phyloP scores from a whole-genome alignment of 2,888 invertebrate species.

The Eilema depressum region DNA sequence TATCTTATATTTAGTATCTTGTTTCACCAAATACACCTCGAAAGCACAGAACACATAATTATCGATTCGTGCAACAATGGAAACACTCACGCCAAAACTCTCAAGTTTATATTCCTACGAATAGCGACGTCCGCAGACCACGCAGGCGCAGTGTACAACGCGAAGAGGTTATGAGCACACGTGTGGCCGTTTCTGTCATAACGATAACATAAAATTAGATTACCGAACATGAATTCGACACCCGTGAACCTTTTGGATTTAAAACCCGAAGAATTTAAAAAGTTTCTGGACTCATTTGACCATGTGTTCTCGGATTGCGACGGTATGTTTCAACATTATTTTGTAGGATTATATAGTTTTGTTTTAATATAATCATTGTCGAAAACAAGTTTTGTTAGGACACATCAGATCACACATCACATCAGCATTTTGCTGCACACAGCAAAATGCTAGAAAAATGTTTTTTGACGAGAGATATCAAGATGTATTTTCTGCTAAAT shows the following conservation, averaged over 20 bases:
- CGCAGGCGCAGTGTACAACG: constrained; percentile 65
- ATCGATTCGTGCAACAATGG: constrained; percentile 38
- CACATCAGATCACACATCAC: no score
- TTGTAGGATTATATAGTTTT: background rate
- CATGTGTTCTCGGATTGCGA: constrained; percentile 93
- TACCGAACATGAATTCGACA: constrained; percentile 51
- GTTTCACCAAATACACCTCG: no score
- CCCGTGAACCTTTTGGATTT: constrained; percentile 78
- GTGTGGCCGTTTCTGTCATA: constrained; percentile 51
- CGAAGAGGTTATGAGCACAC: constrained; percentile 70
- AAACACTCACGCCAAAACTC: constrained; percentile 47
- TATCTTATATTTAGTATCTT: no score
- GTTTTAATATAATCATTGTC: background rate
- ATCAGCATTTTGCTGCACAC: no score
- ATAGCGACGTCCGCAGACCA: constrained; percentile 55
- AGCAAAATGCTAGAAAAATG: no score
- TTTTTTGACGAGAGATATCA: no score
- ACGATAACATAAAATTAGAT: constrained; percentile 40
- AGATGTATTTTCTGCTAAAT: no score
- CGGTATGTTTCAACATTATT: constrained; percentile 80
- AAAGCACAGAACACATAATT: background rate
- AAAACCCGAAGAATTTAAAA: constrained; percentile 75
- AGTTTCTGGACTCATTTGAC: constrained; percentile 89
- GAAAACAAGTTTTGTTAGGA: background rate
- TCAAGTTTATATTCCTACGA: constrained; percentile 53